Conservation (phyloP, 2,113 vertebrate species). For the Alexandromys fortis region DNA sequence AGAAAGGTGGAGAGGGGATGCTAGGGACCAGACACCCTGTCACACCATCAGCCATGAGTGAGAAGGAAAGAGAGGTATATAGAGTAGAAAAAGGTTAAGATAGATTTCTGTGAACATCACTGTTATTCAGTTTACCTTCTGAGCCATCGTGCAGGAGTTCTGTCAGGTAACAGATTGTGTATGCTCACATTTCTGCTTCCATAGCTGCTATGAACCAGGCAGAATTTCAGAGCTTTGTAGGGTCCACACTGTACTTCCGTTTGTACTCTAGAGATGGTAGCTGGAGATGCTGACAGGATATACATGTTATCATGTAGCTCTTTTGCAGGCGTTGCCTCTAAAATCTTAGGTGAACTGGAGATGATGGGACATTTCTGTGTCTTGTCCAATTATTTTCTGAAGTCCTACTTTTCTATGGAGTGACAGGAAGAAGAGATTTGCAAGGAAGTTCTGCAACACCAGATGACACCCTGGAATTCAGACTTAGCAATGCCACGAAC, state of each 20-base stretch:
- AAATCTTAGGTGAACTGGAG: slow-evolving; percentile 8
- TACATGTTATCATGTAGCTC: neutral
- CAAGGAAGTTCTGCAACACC: neutral
- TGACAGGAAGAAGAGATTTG: slow-evolving; percentile 27
- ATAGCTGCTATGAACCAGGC: slow-evolving; percentile 74
- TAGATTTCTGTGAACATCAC: slow-evolving; percentile 69
- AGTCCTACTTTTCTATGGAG: slow-evolving; percentile 15
- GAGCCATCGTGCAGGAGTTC: slow-evolving; percentile 77
- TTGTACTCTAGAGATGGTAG: neutral
- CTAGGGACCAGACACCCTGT: neutral
- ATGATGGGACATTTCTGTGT: slow-evolving; percentile 36
- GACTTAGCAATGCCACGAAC: neutral
- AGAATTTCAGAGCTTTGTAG: slow-evolving; percentile 68
- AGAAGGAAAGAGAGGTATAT: neutral
- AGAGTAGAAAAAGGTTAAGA: slow-evolving; percentile 45
- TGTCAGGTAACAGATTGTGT: slow-evolving; percentile 80
- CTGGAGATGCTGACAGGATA: neutral
- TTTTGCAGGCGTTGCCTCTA: neutral
- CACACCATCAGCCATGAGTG: neutral
- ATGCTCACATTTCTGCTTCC: slow-evolving; percentile 74
- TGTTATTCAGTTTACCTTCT: slow-evolving; percentile 82
- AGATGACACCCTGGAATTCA: slow-evolving; percentile 12
- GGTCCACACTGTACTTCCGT: slow-evolving; percentile 64
- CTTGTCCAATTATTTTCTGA: slow-evolving; percentile 52
- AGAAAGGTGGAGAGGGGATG: neutral